Base-by-base conservation (phyloP, 2,797 vertebrate genomes). In the Helicolenus hilgendorfi region DNA sequence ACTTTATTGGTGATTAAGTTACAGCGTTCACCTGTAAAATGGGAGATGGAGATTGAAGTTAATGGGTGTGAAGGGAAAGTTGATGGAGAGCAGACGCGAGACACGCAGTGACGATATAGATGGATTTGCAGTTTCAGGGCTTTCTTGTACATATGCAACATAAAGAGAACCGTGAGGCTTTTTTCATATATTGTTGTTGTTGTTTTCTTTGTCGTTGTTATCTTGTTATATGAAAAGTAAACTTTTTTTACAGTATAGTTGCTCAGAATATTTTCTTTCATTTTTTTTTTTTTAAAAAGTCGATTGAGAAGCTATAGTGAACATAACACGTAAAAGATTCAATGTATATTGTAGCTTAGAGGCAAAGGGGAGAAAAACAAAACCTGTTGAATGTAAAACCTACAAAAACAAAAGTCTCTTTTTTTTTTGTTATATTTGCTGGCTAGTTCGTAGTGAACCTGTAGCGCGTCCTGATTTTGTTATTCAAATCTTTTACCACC, bases 311-410 rank as follows among this genome's bases (percentile, higher is more conserved):
- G 87, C 94, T 96, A 89, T 95, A 95, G 93, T 96, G 95, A 97
- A 94, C 85, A 93, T 93, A 94, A 94, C 88, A 76, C 93, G 77
- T 96, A 94, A 86, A 72, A 92, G 90, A 94, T 94, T 94, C 77
- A 72, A 64, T 96, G 90, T 97, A 84, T 96, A 89, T 97, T 95
- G 95, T 96, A 95, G 95, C 94, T 94, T 96, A 88, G 91, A 92
- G 91, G 95, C 91, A 94, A 94, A 88, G 85, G 93, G 86, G 87
- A 89, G 85, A 94, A 93, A 90, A 93, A 87, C 76, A 89, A 90
- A 95, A 94, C 86, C 72, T 86, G 92, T 96, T 96, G 97, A 97
- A 98, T 98, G 97, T 97, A 97, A 96, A 95, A 95, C 85, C 76
- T 89, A 90, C 86, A 94, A 93, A 96, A 96, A 93, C 56, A 94